Conservation (phyloP, 2,888 invertebrate species). For the Agrotis exclamationis region DNA sequence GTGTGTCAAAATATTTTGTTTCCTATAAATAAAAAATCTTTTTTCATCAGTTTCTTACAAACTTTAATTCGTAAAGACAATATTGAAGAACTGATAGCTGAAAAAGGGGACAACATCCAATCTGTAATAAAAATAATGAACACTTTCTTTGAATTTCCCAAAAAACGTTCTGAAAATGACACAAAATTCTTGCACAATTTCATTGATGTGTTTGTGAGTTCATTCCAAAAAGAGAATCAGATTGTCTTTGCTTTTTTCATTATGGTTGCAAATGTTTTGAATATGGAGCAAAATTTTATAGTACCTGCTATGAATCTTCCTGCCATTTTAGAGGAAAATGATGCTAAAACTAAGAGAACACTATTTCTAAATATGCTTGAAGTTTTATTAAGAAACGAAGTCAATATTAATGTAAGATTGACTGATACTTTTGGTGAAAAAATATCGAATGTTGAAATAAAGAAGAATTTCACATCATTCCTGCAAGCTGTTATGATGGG, state of each 20-base stretch:
- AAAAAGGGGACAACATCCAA: slow-evolving; percentile 87
- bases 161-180: slow-evolving; percentile 74
- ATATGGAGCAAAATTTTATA: slow-evolving; percentile 83
- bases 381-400: slow-evolving; percentile 79
- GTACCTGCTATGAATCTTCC: slow-evolving; percentile 79
- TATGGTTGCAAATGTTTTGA: slow-evolving; percentile 78
- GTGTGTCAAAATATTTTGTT: slow-evolving; percentile 82
- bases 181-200: slow-evolving; percentile 80
- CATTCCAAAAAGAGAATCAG: slow-evolving; percentile 81
- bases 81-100: slow-evolving; percentile 80
- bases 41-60: slow-evolving; percentile 81
- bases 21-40: slow-evolving; percentile 80
- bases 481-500: slow-evolving; percentile 83
- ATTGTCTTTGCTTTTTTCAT: slow-evolving; percentile 86
- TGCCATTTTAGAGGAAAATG: slow-evolving; percentile 76
- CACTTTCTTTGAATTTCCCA: slow-evolving; percentile 81
- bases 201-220: slow-evolving; percentile 82
- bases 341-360: slow-evolving; percentile 79
- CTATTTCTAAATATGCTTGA: slow-evolving; percentile 84
- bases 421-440: slow-evolving; percentile 84
- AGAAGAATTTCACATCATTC: slow-evolving; percentile 83
- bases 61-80: slow-evolving; percentile 84
- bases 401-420: slow-evolving; percentile 82
- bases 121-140: slow-evolving; percentile 86
- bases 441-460: slow-evolving; percentile 81